phyloP scores from a whole-genome alignment of 2,797 vertebrate genomes.

The Cyprinella venusta region DNA sequence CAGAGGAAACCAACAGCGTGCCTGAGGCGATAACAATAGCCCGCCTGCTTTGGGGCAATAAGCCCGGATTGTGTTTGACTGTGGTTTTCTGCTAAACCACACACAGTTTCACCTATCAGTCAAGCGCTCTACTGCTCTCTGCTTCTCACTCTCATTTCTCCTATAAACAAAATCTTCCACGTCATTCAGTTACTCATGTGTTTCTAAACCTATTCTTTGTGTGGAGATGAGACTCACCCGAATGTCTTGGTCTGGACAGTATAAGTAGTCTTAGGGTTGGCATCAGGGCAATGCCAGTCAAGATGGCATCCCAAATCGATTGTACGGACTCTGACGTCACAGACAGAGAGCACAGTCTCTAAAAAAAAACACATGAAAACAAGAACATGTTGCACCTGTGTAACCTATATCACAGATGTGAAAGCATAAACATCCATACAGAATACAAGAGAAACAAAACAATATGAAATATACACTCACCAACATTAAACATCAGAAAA shows the following conservation, averaged over 20 bases:
- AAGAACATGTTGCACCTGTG: conserved; percentile 31
- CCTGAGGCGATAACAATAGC: not conserved
- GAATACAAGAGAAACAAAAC: not conserved
- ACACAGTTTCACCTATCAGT: not conserved
- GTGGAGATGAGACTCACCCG: conserved; percentile 25
- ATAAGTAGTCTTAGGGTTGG: conserved; percentile 70
- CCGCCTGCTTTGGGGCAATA: not conserved
- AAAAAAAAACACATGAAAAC: not conserved
- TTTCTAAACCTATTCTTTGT: not conserved
- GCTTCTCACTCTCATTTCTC: not conserved
- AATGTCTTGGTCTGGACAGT: conserved; percentile 68
- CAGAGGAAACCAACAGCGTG: conserved; percentile 3
- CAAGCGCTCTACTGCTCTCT: not conserved
- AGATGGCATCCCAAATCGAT: conserved; percentile 75
- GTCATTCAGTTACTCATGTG: not conserved
- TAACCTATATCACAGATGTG: not conserved
- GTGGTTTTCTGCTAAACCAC: conserved; percentile 46
- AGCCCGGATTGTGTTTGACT: conserved; percentile 22
- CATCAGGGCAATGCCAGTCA: conserved; percentile 74
- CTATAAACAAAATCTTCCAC: conserved; percentile 2
- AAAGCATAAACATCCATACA: not conserved
- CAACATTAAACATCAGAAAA: conserved; percentile 27
- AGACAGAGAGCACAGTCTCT: conserved; percentile 63
- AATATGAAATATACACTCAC: conserved; percentile 24
- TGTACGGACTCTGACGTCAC: conserved; percentile 67